A percentile compares a stretch with the other conserved stretches of the same genome.
phyloP scores from a whole-genome alignment of 2,797 vertebrate genomes.

The Melanotaenia maccullochi region DNA sequence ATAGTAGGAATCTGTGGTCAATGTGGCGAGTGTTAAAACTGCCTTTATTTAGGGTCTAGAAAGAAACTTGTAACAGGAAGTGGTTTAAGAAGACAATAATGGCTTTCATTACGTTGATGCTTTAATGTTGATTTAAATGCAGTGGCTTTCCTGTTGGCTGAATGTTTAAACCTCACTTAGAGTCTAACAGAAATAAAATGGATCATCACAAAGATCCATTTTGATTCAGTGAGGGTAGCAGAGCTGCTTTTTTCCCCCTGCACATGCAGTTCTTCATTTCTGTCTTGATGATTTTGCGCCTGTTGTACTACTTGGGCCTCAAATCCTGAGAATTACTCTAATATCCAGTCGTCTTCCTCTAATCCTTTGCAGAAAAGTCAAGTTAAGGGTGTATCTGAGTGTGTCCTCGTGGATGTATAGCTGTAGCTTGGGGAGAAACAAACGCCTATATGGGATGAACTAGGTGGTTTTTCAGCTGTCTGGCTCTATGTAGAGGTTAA shows the following conservation, averaged over 20 bases:
- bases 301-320: constrained; percentile 39
- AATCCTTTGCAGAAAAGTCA: constrained; percentile 52
- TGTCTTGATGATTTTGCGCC: constrained; percentile 41
- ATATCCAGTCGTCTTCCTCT: constrained; percentile 53
- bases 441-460: neutral
- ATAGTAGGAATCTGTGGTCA: constrained; percentile 47
- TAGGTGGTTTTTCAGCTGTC: constrained; percentile 2
- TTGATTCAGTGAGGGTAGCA: constrained; percentile 32
- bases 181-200: constrained; percentile 32
- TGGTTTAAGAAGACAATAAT: constrained; percentile 59
- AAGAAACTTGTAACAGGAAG: constrained; percentile 52
- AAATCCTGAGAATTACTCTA: constrained; percentile 58
- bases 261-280: constrained; percentile 41
- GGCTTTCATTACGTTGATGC: constrained; percentile 49
- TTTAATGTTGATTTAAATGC: constrained; percentile 53
- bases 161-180: constrained; percentile 28
- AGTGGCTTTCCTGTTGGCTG: neutral
- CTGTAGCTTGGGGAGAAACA: neutral
- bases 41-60: constrained; percentile 29
- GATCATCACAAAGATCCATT: constrained; percentile 16
- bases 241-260: constrained; percentile 42
- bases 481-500: constrained; percentile 15
- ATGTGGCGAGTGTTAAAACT: constrained; percentile 62
- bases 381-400: constrained; percentile 27
- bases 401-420: constrained; percentile 6